Base-by-base conservation (phyloP, 2,113 vertebrate genomes). In the Sinocyclocheilus maitianheensis region DNA sequence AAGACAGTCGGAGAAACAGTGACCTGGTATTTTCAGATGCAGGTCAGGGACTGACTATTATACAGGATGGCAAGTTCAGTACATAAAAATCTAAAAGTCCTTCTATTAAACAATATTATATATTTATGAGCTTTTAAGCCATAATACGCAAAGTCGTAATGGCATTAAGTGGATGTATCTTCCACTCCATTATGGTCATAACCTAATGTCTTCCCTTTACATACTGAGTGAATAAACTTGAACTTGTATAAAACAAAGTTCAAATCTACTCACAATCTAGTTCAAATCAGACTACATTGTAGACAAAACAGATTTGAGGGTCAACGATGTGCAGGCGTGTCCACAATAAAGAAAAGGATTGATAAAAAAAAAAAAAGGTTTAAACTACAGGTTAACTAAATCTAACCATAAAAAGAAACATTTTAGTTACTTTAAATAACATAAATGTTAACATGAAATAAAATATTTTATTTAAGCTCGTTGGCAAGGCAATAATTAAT, bases 31-130 rank as follows among this genome's bases (percentile, higher is more conserved):
- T 80, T 51, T 53, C 7, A 67, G 20, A 58, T 55, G 46, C 76
- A 71, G 24, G 11, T 58, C 30, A 58, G 20, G 16, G 9, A 69
- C 71, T 72, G 16, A 20, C 63, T 82, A 51, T 71, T 71, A 34
- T 22, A 48, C 60, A 13, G 24, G n/a, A 67, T 14, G n/a, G n/a
- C 6, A n/a, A 30, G 24, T 10, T 46, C 62, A 26, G n/a, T 48
- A 24, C 62, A 81, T 81, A 43, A 81, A 81, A 65, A 81, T 30
- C 14, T 11, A 26, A n/a, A 62, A 81, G 62, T 81, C 24, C 22
- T 48, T 69, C 7, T 81, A 67, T 67, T 48, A 48, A 81, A 30
- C 62, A 1, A 26, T 67, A 81, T 81, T 46, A 67, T 20, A 81
- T 30, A 67, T 24, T 67, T 67, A 81, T 81, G n/a, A 65, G 60